phyloP scores from a whole-genome alignment of 2,797 vertebrate genomes.

The Catamblyrhynchus diadema region DNA sequence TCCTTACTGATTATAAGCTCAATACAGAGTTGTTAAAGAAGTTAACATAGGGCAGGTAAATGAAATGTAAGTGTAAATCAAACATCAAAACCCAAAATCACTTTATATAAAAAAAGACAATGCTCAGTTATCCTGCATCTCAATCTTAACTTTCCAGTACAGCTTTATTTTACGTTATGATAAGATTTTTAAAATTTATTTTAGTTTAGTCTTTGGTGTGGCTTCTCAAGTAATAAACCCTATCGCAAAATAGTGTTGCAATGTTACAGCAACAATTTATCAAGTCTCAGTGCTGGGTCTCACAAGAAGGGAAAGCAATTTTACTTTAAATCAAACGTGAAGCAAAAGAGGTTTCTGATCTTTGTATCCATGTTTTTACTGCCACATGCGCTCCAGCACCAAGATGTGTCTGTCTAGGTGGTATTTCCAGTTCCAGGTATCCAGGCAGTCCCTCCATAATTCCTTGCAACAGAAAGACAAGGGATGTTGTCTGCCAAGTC shows the following conservation, averaged over 20 bases:
- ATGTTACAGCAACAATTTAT: not conserved
- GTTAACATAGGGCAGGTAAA: not conserved
- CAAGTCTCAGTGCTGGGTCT: not conserved
- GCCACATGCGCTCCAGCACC: accelerated
- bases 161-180: not conserved
- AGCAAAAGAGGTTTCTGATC: not conserved
- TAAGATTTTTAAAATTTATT: not conserved
- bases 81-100: not conserved
- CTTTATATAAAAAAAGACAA: not conserved
- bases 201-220: not conserved
- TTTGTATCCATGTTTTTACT: not conserved
- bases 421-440: not conserved
- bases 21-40: not conserved
- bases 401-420: not conserved
- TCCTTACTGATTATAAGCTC: not conserved
- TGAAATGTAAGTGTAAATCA: not conserved
- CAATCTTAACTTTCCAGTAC: not conserved
- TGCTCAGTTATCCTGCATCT: not conserved
- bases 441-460: not conserved
- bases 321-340: not conserved
- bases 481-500: not conserved
- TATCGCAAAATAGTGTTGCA: not conserved
- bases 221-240: not conserved
- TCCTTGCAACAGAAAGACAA: not conserved
- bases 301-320: not conserved